Percentiles rank a stretch among this genome's conserved stretches.
Evolutionary conservation across 2,888 invertebrate genomes (phyloP).

Genomic region (Eupeodes luniger): DNA sequence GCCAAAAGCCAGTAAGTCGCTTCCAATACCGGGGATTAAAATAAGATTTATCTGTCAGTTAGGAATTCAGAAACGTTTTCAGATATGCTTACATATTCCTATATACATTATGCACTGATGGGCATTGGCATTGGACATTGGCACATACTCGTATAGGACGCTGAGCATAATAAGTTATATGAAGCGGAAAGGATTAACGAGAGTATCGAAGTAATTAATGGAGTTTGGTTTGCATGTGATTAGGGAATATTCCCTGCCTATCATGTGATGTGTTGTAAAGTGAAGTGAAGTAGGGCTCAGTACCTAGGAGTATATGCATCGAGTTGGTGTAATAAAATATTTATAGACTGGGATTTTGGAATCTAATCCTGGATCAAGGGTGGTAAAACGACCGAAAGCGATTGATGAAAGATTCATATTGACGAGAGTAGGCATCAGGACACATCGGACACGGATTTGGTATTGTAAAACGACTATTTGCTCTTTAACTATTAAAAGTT

Average conservation of each 20-base stretch:
- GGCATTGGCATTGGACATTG: not conserved
- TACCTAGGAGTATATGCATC: not conserved
- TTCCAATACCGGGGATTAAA: constrained; percentile 68
- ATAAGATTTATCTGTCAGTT: constrained; percentile 67
- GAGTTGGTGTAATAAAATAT: constrained; percentile 27
- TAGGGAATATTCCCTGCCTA: constrained; percentile 40
- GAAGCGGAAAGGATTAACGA: constrained; percentile 75
- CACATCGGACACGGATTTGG: not conserved
- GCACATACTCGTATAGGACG: too few relatives aligned
- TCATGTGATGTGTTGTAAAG: constrained; percentile 32
- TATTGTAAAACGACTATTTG: not conserved
- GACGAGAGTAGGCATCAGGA: not conserved
- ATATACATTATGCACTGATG: not conserved
- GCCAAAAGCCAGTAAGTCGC: constrained; percentile 62
- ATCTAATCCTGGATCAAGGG: constrained; percentile 37
- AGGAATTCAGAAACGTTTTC: constrained; percentile 59
- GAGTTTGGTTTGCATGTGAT: constrained; percentile 53
- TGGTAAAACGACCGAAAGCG: constrained; percentile 13
- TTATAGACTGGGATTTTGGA: constrained; percentile 30
- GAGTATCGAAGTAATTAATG: constrained; percentile 70
- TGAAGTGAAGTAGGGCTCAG: not conserved
- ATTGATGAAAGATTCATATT: constrained; percentile 23
- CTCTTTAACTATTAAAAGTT: not conserved
- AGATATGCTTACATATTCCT: not conserved
- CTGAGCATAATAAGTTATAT: constrained; percentile 63